Percentiles rank a stretch among this genome's conserved stretches.
phyloP scores from a whole-genome alignment of 1,140 invertebrate genomes.

The Aphaenogaster ashmeadi region DNA sequence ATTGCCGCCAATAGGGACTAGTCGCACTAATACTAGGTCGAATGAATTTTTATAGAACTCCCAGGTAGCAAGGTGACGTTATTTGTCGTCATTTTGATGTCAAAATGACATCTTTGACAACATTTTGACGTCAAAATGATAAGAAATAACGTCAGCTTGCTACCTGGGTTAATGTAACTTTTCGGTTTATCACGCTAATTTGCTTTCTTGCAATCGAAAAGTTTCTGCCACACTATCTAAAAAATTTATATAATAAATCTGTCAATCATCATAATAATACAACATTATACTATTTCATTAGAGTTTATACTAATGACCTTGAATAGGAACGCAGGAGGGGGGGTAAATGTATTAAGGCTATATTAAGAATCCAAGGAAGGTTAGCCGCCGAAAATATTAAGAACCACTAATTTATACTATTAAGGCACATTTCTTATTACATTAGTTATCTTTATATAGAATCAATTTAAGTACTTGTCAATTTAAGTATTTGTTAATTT shows the following conservation, averaged over 20 bases:
- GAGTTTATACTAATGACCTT: background rate
- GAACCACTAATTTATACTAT: background rate
- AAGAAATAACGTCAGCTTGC: too few relatives aligned
- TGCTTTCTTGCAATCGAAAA: background rate
- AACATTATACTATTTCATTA: background rate
- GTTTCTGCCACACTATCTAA: background rate
- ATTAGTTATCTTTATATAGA: background rate
- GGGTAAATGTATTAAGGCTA: background rate
- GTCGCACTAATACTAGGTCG: constrained; percentile 16
- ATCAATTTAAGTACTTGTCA: constrained; percentile 35
- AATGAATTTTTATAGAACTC: background rate
- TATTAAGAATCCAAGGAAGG: background rate
- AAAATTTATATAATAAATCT: constrained; percentile 15
- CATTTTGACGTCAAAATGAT: too few relatives aligned
- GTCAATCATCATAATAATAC: background rate
- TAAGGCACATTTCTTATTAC: background rate
- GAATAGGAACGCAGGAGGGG: background rate
- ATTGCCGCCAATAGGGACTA: constrained; percentile 11
- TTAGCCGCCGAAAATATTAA: constrained; percentile 19
- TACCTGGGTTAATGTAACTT: background rate
- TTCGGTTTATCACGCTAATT: background rate
- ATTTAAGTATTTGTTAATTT: constrained; percentile 7
- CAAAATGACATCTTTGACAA: too few relatives aligned
- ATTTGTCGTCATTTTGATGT: too few relatives aligned
- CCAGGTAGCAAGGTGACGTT: too few relatives aligned